Evolutionary conservation across 2,113 vertebrate species (phyloP).

Genomic region (Lophochroa leadbeateri): DNA sequence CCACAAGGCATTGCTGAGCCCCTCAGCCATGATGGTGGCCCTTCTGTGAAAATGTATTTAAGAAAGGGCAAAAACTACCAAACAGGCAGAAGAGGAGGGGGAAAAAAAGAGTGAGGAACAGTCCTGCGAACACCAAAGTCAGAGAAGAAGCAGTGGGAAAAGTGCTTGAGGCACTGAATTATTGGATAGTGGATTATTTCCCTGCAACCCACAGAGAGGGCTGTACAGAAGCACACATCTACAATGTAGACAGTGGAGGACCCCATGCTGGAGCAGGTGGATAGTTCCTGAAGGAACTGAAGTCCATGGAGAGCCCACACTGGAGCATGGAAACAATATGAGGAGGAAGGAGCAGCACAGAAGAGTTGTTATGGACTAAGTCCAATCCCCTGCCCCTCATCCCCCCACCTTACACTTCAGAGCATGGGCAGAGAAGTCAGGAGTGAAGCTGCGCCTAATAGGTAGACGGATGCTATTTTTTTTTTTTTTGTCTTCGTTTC

Average conservation of each 20-base stretch:
- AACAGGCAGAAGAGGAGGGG: neutral
- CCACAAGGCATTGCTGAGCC: neutral
- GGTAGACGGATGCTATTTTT: neutral
- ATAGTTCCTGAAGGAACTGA: neutral
- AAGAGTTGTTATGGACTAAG: neutral
- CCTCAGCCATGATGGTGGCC: neutral
- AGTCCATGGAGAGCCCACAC: neutral
- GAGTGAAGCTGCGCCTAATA: neutral
- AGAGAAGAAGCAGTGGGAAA: neutral
- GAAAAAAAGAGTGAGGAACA: neutral
- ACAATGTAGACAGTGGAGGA: neutral
- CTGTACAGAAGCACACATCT: neutral
- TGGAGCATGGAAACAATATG: neutral
- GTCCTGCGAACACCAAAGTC: neutral
- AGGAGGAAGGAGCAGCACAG: neutral
- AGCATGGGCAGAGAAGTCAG: neutral
- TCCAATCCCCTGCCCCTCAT: too few species aligned
- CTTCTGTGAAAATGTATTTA: neutral
- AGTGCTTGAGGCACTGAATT: neutral
- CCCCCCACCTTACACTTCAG: accelerated
- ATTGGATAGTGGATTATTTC: neutral
- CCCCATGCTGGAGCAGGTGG: neutral
- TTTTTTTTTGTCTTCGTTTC: neutral
- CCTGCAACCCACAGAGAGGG: neutral
- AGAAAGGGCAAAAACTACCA: neutral